Percentiles rank a stretch among this genome's conserved stretches.
Evolutionary conservation across 2,113 vertebrate species (phyloP).

Genomic region (Drymodes brunneopygia): DNA sequence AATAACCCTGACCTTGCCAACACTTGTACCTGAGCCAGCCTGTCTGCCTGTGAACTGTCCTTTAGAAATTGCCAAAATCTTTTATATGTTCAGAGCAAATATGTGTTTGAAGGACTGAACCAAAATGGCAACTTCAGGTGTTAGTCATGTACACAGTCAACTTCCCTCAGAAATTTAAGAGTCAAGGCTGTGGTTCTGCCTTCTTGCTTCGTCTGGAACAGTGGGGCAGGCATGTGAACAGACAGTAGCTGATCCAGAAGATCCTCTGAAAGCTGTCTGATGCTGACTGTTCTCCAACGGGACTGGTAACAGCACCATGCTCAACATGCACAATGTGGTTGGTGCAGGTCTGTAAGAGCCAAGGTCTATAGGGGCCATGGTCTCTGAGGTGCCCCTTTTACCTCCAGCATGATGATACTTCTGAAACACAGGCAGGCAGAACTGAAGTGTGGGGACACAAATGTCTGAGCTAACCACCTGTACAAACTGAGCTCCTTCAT

Average conservation of each 20-base stretch:
- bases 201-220: neutral
- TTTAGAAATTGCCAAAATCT: neutral
- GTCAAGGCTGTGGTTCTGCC: neutral
- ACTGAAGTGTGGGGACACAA: neutral
- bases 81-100: neutral
- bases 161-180: neutral
- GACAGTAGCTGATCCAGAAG: neutral
- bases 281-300: neutral
- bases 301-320: too few relatives aligned
- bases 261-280: neutral
- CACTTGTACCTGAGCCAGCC: neutral
- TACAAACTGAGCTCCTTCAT: neutral
- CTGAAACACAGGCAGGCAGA: neutral
- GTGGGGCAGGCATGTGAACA: fast-evolving
- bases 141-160: neutral
- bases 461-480: neutral
- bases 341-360: neutral
- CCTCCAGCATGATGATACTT: neutral
- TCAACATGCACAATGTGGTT: fast-evolving
- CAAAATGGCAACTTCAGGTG: neutral
- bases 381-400: neutral
- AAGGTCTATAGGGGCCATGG: fast-evolving
- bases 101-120: neutral
- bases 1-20: neutral
- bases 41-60: neutral